Evolutionary conservation across 1,140 invertebrate genomes (phyloP), one percentile per base, ranked within the genome.

Genomic region (Cardiocondyla obscurior): DNA sequence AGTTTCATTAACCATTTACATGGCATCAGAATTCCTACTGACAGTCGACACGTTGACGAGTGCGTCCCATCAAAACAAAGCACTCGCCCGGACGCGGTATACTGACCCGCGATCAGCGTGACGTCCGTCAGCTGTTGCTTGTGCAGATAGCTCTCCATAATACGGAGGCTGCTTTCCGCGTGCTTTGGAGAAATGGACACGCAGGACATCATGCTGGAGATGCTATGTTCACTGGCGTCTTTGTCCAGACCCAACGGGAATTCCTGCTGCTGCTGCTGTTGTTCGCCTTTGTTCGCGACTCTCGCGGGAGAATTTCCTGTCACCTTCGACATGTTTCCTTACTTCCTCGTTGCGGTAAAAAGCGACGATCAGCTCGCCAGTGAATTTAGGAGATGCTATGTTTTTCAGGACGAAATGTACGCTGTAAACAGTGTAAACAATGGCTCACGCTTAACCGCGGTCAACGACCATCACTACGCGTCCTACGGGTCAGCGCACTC

Each of bases 81-180:
- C n/a, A 12, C 30, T 0, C 33, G 30, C n/a, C n/a, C n/a, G 7
- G 10, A 1, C 14, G 2, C n/a, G n/a, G 16, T 19, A 19, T 6
- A 30, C 49, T 83, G 49, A 85, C 86, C 87, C 58, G 89, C 90
- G 79, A 98, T 96, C 22, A 98, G 94, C 28, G 95, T 95, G 39
- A 98, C 96, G 94, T 98, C 97, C 88, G 96, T 97, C 69, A 98
- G 94, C 91, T 97, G 96, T 87, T 97, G 95, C 81, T 96, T 96
- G 87, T 97, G 95, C 69, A 97, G 96, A 93, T 98, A 98, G 55
- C 95, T 94, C 91, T 97, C 97, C 96, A 98, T 97, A 90, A 96
- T 96, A 81, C 95, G 96, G 53, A 98, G 94, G 90, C 97, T 97
- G 30, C 95, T 95, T 90, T 97, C 97, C 0, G 97, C 96, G 94